phyloP scores from a whole-genome alignment of 2,888 invertebrate genomes.

The Polydesmus complanatus region DNA sequence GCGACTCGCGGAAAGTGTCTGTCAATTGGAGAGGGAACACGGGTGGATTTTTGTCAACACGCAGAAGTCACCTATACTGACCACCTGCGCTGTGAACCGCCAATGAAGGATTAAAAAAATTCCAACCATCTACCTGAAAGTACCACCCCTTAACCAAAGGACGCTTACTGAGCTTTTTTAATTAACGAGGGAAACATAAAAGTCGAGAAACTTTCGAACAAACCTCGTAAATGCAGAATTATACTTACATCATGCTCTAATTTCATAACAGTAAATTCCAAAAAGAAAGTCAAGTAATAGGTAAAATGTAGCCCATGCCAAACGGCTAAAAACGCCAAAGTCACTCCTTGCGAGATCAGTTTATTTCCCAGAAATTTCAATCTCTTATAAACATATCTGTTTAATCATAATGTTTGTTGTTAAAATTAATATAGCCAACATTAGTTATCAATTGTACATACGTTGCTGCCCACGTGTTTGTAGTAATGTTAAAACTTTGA shows the following conservation, averaged over 20 bases:
- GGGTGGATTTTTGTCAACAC: too few relatives aligned
- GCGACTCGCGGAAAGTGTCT: too few relatives aligned
- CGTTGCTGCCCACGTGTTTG: constrained; percentile 85
- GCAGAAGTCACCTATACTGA: too few relatives aligned
- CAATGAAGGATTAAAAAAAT: too few relatives aligned
- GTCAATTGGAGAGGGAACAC: too few relatives aligned
- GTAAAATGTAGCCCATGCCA: constrained; percentile 96
- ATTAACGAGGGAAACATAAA: background rate
- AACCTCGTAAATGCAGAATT: background rate
- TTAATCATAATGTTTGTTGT: background rate
- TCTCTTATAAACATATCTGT: constrained; percentile 76
- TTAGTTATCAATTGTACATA: constrained; percentile 30
- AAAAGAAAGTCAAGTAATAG: constrained; percentile 81
- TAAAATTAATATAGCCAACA: background rate
- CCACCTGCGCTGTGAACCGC: too few relatives aligned
- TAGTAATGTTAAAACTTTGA: constrained; percentile 85
- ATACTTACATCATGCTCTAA: constrained; percentile 11
- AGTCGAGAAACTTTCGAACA: background rate
- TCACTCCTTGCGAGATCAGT: constrained; percentile 59
- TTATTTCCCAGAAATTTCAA: constrained; percentile 78
- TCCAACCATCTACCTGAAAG: too few relatives aligned
- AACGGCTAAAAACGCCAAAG: constrained; percentile 72
- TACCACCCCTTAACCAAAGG: too few relatives aligned
- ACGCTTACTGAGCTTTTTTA: background rate
- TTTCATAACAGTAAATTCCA: constrained; percentile 71